A percentile compares a stretch with the other conserved stretches of the same genome.
Conservation (phyloP, 2,888 invertebrate species). For the Drosophila kanekoi region DNA sequence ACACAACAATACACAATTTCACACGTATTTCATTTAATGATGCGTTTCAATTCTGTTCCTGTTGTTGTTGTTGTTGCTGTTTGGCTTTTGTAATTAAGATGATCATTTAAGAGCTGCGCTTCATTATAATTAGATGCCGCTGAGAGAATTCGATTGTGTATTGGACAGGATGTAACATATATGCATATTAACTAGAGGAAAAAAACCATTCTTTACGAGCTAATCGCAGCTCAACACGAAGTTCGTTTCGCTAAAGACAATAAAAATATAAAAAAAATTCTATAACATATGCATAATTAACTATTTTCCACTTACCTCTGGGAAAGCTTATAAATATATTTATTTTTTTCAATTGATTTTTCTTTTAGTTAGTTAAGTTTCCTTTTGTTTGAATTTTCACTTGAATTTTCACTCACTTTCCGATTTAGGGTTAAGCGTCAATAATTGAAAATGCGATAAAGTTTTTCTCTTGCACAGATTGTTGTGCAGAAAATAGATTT, state of each 20-base stretch:
- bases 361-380: not conserved
- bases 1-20: conserved; percentile 25
- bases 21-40: conserved; percentile 49
- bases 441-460: conserved; percentile 65
- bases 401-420: conserved; percentile 54
- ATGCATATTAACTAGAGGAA: conserved; percentile 9
- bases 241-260: not conserved
- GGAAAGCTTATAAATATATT: not conserved
- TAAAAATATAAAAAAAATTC: too few species aligned
- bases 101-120: conserved; percentile 39
- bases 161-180: conserved; percentile 32
- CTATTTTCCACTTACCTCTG: conserved; percentile 10
- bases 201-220: not conserved
- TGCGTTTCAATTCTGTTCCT: conserved; percentile 17
- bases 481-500: conserved; percentile 83
- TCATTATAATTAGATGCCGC: conserved; percentile 15
- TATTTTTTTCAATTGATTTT: not conserved
- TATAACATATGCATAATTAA: not conserved
- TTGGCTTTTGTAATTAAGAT: conserved; percentile 53
- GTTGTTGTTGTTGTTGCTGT: conserved; percentile 14
- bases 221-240: conserved; percentile 22
- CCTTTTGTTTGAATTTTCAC: not conserved
- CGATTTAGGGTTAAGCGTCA: conserved; percentile 57
- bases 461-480: conserved; percentile 83
- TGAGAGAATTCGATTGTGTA: conserved; percentile 37